Evolutionary conservation across 2,888 invertebrate genomes (phyloP).

Genomic region (Eupithecia centaureata): DNA sequence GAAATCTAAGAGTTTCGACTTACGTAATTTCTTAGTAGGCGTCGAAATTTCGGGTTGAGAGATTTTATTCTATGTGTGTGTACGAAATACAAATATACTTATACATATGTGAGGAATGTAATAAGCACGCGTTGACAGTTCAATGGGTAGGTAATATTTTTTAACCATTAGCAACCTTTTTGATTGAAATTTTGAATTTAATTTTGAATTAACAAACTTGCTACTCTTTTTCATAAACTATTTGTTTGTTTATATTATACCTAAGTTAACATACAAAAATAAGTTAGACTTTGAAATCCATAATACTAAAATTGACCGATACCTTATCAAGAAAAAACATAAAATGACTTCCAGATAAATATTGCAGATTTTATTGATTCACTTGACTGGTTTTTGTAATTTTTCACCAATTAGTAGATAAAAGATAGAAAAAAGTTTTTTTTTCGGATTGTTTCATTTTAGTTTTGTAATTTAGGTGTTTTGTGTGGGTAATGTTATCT

Average conservation of each 20-base stretch:
- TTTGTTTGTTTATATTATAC: constrained; percentile 42
- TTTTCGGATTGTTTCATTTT: not conserved
- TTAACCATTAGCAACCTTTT: too few species aligned
- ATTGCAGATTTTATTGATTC: too few species aligned
- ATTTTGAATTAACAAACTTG: not conserved
- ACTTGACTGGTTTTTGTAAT: not conserved
- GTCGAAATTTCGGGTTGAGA: constrained; percentile 54
- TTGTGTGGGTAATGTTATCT: constrained; percentile 48
- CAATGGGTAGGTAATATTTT: too few species aligned
- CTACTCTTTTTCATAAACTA: constrained; percentile 15
- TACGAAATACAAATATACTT: too few species aligned
- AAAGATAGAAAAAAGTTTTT: too few species aligned
- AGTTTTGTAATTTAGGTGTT: not conserved
- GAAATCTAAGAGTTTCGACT: constrained; percentile 73
- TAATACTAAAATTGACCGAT: too few species aligned
- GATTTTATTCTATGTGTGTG: constrained; percentile 44
- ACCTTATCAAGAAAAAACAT: too few species aligned
- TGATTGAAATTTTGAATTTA: too few species aligned
- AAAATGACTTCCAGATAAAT: too few species aligned
- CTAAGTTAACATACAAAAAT: too few species aligned
- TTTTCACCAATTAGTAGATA: too few species aligned
- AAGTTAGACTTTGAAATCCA: too few species aligned
- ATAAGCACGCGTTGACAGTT: constrained; percentile 43
- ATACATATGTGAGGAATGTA: constrained; percentile 44
- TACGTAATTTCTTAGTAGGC: constrained; percentile 73